phyloP scores from a whole-genome alignment of 2,113 vertebrate species.

The Falcunculus frontatus region DNA sequence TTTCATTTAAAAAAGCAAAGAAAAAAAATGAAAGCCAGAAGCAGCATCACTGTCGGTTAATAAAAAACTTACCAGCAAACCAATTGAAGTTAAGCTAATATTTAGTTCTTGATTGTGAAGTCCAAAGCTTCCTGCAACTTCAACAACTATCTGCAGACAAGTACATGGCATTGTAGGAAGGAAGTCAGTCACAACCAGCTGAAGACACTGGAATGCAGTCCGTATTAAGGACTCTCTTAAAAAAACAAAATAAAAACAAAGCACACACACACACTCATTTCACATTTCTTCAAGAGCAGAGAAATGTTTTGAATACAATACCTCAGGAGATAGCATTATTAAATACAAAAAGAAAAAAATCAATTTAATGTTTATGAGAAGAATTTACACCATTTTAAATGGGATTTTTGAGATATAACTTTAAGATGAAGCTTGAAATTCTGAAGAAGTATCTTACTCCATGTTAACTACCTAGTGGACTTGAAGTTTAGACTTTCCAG shows the following conservation, averaged over 20 bases:
- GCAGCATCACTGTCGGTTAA: not conserved
- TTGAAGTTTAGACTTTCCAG: not conserved
- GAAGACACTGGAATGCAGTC: conserved; percentile 99
- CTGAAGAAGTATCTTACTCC: not conserved
- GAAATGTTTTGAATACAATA: not conserved
- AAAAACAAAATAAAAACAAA: conserved; percentile 30
- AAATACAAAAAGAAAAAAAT: not conserved
- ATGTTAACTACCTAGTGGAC: not conserved
- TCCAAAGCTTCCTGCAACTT: conserved; percentile 97
- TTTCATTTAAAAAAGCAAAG: not conserved
- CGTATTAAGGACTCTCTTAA: conserved; percentile 94
- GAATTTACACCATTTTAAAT: not conserved
- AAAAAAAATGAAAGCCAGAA: not conserved
- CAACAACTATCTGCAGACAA: conserved; percentile 97
- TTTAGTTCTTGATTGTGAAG: conserved; percentile 99
- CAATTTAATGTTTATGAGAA: not conserved
- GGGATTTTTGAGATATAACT: not conserved
- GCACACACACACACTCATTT: not conserved
- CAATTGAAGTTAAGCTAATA: conserved; percentile 98
- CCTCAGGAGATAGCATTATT: not conserved
- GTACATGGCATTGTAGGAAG: conserved; percentile 97
- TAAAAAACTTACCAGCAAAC: conserved; percentile 85
- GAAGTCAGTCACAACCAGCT: conserved; percentile 99
- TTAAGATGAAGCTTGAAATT: not conserved
- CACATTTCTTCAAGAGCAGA: not conserved